These are phyloP conservation scores for Girardia tigrina DNA, from an alignment of 2,888 invertebrate genomes.

Conservation along the genomic window DNA sequence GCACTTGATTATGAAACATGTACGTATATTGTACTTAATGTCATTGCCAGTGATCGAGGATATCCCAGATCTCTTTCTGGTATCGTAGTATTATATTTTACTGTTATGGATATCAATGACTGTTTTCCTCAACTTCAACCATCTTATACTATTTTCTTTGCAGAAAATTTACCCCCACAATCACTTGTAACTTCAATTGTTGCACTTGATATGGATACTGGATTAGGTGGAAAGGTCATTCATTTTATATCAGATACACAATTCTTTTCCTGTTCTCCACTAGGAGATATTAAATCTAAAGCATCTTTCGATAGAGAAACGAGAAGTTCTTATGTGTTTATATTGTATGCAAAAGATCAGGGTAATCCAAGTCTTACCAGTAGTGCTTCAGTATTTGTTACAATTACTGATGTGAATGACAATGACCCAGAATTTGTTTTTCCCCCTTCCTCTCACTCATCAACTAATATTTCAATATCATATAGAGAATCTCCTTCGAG, in stretches of 20 bases:
- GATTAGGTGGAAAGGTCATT: background rate
- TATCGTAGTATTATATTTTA: background rate
- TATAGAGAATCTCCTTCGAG: background rate
- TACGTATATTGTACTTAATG: background rate
- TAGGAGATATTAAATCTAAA: background rate
- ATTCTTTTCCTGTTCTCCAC: background rate
- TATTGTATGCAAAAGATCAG: background rate
- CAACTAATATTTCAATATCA: background rate
- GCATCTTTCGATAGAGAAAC: background rate
- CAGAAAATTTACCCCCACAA: background rate
- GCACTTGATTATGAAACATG: background rate
- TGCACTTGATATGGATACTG: background rate
- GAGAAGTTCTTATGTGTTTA: background rate
- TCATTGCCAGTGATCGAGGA: conserved; percentile 19
- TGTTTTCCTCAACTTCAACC: background rate
- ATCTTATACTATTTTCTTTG: background rate
- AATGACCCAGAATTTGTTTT: conserved; percentile 19
- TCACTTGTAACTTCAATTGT: background rate
- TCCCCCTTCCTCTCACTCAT: background rate
- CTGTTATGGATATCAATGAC: background rate
- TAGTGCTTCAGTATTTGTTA: background rate
- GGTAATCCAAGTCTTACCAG: background rate
- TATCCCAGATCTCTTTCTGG: background rate
- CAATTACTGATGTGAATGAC: conserved; percentile 5
- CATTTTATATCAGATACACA: conserved; percentile 5